These are phyloP conservation scores for Eurytemora carolleeae DNA, from an alignment of 1,140 invertebrate genomes.

Conservation along the genomic window DNA sequence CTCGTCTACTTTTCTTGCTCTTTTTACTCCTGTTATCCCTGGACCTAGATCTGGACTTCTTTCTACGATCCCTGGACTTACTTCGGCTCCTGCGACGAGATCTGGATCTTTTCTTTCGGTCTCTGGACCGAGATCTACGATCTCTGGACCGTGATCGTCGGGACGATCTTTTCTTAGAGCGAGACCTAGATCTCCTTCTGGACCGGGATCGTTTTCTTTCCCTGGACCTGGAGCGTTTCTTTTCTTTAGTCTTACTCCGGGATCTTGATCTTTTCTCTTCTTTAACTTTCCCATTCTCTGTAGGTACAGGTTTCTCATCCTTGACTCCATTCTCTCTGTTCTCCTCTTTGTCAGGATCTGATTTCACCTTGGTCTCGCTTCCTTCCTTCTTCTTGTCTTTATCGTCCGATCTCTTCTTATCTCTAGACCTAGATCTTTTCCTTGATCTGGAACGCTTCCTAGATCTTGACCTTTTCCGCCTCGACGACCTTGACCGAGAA, in stretches of 20 bases:
- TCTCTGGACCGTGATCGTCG: background rate
- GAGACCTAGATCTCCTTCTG: conserved; percentile 7
- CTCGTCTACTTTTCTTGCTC: conserved; percentile 21
- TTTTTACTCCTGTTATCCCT: conserved; percentile 12
- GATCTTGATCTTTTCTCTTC: conserved; percentile 2
- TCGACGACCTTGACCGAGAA: background rate
- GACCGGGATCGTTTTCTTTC: conserved; percentile 13
- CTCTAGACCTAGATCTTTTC: conserved; percentile 17
- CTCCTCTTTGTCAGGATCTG: conserved; percentile 4
- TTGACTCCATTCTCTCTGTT: conserved; percentile 14
- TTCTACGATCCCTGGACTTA: conserved; percentile 2
- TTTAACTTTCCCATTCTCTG: background rate
- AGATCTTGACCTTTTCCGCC: conserved; percentile 2
- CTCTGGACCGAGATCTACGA: background rate
- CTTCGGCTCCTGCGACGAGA: background rate
- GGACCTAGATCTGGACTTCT: conserved; percentile 9
- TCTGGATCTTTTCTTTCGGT: background rate
- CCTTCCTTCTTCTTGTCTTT: conserved; percentile 8
- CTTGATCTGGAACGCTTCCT: conserved; percentile 14
- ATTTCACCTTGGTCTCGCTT: conserved; percentile 12
- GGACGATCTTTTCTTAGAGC: background rate
- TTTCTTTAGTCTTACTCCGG: conserved; percentile 7
- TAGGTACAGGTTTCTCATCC: conserved; percentile 19
- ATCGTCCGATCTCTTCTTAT: conserved; percentile 11
- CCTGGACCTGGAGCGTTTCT: conserved; percentile 7